Conservation (phyloP, 2,113 vertebrate species). For the Fukomys damarensis region DNA sequence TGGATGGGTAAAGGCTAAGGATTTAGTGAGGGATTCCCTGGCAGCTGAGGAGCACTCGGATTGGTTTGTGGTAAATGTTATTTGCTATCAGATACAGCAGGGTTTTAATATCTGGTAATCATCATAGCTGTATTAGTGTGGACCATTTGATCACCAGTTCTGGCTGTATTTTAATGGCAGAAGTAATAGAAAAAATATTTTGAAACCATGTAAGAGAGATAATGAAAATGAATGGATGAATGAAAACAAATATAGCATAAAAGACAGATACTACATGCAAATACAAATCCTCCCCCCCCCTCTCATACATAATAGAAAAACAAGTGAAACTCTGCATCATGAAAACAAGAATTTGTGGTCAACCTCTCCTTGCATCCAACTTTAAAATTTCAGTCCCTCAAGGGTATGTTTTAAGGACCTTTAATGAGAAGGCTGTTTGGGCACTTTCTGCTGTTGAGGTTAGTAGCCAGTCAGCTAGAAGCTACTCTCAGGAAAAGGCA, state of each 20-base stretch:
- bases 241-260: conserved; percentile 3
- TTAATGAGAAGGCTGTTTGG: not conserved
- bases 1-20: not conserved
- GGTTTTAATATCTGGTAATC: not conserved
- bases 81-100: not conserved
- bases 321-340: not conserved
- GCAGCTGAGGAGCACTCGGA: not conserved
- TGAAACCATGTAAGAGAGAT: not conserved
- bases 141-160: not conserved
- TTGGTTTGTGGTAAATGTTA: not conserved
- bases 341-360: conserved; percentile 24
- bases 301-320: not conserved
- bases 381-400: not conserved
- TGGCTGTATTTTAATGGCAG: conserved; percentile 21
- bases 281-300: not conserved
- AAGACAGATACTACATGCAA: not conserved
- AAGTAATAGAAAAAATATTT: not conserved
- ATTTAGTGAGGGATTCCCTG: not conserved
- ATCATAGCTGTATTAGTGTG: not conserved
- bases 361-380: not conserved
- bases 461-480: not conserved
- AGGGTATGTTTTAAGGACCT: conserved; percentile 32
- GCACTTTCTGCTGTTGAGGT: not conserved
- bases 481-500: conserved; percentile 44
- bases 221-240: conserved; percentile 1